A percentile compares a stretch with the other conserved stretches of the same genome.
These are phyloP conservation scores for Calephelis perditalis DNA, from an alignment of 2,888 invertebrate genomes.

Conservation along the genomic window DNA sequence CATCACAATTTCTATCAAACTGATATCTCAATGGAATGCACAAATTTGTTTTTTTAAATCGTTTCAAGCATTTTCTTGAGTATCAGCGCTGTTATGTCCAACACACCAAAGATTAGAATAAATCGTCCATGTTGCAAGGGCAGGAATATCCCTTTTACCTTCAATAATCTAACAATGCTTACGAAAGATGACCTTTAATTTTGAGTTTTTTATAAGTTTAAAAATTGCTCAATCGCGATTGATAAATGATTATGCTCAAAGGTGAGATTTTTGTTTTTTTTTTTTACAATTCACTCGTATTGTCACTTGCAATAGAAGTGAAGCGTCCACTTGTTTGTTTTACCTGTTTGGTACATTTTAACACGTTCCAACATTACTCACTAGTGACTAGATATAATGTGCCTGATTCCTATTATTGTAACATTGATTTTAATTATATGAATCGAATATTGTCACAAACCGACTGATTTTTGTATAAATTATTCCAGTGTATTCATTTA, in stretches of 20 bases:
- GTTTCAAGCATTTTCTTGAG: conserved; percentile 42
- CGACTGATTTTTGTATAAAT: conserved; percentile 76
- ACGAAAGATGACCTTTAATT: conserved; percentile 43
- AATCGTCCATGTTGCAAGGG: conserved; percentile 50
- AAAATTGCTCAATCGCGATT: conserved; percentile 65
- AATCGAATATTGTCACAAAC: conserved; percentile 72
- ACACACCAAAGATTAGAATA: conserved; percentile 75
- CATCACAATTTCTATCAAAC: conserved; percentile 50
- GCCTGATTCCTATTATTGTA: conserved; percentile 77
- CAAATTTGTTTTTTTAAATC: conserved; percentile 28
- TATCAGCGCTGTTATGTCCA: conserved; percentile 58
- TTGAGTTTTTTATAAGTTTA: conserved; percentile 36
- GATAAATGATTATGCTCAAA: conserved; percentile 67
- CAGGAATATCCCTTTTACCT: conserved; percentile 42
- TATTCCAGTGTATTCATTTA: conserved; percentile 74
- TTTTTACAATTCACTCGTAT: conserved; percentile 39
- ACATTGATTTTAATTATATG: conserved; percentile 70
- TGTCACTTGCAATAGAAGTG: conserved; percentile 48
- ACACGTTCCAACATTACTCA: conserved; percentile 46
- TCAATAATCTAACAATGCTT: conserved; percentile 42
- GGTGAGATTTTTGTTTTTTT: conserved; percentile 60
- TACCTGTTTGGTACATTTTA: conserved; percentile 42
- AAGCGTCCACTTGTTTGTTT: conserved; percentile 47
- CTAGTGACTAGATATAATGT: conserved; percentile 65
- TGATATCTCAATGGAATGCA: conserved; percentile 45